Conservation (phyloP, 2,888 invertebrate genomes). For the Hemaris fuciformis region DNA sequence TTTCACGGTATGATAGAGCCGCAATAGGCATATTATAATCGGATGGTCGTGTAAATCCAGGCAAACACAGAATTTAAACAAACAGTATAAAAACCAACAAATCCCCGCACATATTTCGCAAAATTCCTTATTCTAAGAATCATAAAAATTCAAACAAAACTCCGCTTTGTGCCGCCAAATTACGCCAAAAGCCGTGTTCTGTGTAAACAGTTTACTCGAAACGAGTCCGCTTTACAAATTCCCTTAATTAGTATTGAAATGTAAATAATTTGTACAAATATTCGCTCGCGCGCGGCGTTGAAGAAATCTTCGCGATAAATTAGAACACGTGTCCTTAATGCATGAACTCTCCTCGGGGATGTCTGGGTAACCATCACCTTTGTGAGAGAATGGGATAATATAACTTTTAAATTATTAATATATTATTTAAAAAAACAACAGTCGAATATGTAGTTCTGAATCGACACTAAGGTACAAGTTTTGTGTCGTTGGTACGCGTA, state of each 20-base stretch:
- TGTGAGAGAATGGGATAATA: not conserved
- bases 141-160: not conserved
- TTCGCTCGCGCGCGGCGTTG: constrained; percentile 16
- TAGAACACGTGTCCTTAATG: constrained; percentile 42
- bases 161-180: not conserved
- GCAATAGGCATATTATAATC: too few relatives aligned
- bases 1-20: too few relatives aligned
- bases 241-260: constrained; percentile 7
- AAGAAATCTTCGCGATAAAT: constrained; percentile 34
- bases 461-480: too few relatives aligned
- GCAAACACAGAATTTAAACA: not conserved
- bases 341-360: constrained; percentile 32
- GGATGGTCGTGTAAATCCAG: too few relatives aligned
- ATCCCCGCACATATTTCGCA: not conserved
- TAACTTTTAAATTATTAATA: too few relatives aligned
- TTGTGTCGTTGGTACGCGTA: too few relatives aligned
- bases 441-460: too few relatives aligned
- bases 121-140: not conserved
- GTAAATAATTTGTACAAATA: constrained; percentile 11
- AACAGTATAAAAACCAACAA: not conserved
- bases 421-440: too few relatives aligned
- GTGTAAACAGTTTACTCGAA: not conserved
- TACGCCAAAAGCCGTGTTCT: not conserved
- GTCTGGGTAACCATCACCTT: constrained; percentile 12
- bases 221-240: constrained; percentile 1